These are phyloP conservation scores for Hylomyscus alleni DNA, from an alignment of 2,797 vertebrate genomes.

Conservation along the genomic window DNA sequence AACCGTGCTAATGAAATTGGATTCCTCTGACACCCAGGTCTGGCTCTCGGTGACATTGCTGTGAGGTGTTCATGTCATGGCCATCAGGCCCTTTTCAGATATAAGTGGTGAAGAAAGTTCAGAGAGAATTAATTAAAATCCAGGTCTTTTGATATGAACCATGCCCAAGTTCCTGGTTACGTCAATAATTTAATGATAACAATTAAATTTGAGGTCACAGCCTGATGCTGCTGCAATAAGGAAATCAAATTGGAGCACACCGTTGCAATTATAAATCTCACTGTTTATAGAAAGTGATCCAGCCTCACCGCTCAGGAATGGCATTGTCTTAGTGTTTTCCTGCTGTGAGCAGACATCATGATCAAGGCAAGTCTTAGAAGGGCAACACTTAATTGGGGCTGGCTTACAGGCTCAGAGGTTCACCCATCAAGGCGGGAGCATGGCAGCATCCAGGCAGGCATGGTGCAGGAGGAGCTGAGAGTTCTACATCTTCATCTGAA, in stretches of 20 bases:
- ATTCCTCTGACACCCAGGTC: background rate
- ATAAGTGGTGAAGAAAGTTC: background rate
- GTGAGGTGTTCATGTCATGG: background rate
- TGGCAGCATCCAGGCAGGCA: no score
- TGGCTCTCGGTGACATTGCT: background rate
- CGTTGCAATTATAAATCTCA: background rate
- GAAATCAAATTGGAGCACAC: background rate
- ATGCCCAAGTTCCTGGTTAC: conserved; percentile 30
- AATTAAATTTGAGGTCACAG: background rate
- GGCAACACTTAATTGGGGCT: no score
- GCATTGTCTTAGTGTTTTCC: no score
- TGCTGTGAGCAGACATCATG: no score
- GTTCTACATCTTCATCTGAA: no score
- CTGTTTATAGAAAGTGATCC: background rate
- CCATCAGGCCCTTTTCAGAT: background rate
- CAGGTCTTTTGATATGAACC: conserved; percentile 17
- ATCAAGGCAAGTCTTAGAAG: no score
- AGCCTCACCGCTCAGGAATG: background rate
- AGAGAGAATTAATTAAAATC: conserved; percentile 1
- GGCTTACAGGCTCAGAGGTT: no score
- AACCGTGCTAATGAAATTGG: background rate
- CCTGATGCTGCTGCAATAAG: background rate
- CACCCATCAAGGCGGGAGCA: no score
- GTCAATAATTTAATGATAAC: background rate
- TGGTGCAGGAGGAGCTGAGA: no score